Base-by-base conservation (phyloP, 2,888 invertebrate genomes). In the Agrotis exclamationis region DNA sequence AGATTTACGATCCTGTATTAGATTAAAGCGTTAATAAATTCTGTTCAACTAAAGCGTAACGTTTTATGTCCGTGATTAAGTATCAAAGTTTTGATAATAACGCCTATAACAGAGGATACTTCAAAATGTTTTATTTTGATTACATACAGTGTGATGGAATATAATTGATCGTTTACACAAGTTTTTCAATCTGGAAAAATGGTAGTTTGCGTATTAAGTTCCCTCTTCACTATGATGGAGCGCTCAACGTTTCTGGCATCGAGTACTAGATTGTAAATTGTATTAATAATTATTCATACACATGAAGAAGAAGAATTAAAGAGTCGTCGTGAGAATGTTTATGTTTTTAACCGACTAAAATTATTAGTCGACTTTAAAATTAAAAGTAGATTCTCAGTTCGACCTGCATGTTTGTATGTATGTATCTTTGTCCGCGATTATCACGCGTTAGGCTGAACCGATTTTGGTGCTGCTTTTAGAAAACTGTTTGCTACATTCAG, bases 21-120 rank as follows among this genome's bases (percentile, higher is more conserved):
- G 76, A 79, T 80, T 80, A 80, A 82, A 83, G 45, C 85, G 69
- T 85, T 83, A 75, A 85, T 85, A 83, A 85, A 80, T 78, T 80
- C 79, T 68, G 77, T 69, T 84, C 47, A 72, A 80, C 80, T 75
- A 75, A 66, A 74, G 78, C 68, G 60, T 65, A 82, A 74, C 73
- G 62, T 80, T 84, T 84, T 83, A 80, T 83, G 71, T 70, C 24
- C 65, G 63, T 83, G 73, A 85, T 80, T 71, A 85, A 84, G 80
- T 79, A 68, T 66, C 60, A 79, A 84, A 85, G 79, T 84, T 85
- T 84, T 11, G 5, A 70, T 80, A 73, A 83, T 78, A 83, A 80
- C 69, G 71, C 69, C 76, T 79, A 58, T 72, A 76, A 70, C 69
- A 76, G 67, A 59, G 47, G 77, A 62, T 76, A 63, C 77, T 80